Evolutionary conservation across 2,113 vertebrate genomes (phyloP).

Genomic region (Poeciliopsis retropinna): DNA sequence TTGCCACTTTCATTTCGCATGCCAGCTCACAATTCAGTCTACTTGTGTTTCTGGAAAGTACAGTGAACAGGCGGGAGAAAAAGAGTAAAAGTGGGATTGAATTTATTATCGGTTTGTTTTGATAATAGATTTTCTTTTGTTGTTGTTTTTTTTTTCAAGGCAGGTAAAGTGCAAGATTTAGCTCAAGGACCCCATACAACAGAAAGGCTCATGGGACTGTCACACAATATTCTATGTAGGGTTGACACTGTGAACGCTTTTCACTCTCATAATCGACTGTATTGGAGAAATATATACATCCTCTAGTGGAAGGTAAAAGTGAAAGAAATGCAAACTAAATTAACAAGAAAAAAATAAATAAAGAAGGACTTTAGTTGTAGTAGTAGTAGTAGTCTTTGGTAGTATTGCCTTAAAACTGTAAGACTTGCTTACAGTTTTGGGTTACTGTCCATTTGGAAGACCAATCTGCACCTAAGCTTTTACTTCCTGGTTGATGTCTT

Average conservation of each 20-base stretch:
- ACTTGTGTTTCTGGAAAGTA: slow-evolving; percentile 34
- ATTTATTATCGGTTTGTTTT: slow-evolving; percentile 30
- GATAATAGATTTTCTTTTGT: slow-evolving; percentile 38
- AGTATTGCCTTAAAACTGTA: too few relatives aligned
- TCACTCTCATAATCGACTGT: background rate
- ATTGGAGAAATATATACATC: background rate
- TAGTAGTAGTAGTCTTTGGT: too few relatives aligned
- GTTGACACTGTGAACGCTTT: slow-evolving; percentile 2
- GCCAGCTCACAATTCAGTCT: slow-evolving; percentile 45
- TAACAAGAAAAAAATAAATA: too few relatives aligned
- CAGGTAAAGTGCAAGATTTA: slow-evolving; percentile 32
- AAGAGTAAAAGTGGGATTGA: slow-evolving; percentile 37
- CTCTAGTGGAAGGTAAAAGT: too few relatives aligned
- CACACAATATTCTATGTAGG: slow-evolving; percentile 6
- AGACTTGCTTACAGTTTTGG: too few relatives aligned
- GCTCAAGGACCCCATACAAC: slow-evolving; percentile 38
- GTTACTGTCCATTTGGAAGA: too few relatives aligned
- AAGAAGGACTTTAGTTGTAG: too few relatives aligned
- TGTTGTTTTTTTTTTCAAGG: slow-evolving; percentile 7
- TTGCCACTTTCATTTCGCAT: slow-evolving; percentile 66
- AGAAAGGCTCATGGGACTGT: slow-evolving; percentile 28
- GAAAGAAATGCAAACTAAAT: too few relatives aligned
- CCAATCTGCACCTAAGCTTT: too few relatives aligned
- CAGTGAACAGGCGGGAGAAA: slow-evolving; percentile 5
- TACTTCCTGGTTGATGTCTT: too few relatives aligned